Evolutionary conservation across 2,113 vertebrate genomes (phyloP).

Genomic region (Ancistrus triradiatus): DNA sequence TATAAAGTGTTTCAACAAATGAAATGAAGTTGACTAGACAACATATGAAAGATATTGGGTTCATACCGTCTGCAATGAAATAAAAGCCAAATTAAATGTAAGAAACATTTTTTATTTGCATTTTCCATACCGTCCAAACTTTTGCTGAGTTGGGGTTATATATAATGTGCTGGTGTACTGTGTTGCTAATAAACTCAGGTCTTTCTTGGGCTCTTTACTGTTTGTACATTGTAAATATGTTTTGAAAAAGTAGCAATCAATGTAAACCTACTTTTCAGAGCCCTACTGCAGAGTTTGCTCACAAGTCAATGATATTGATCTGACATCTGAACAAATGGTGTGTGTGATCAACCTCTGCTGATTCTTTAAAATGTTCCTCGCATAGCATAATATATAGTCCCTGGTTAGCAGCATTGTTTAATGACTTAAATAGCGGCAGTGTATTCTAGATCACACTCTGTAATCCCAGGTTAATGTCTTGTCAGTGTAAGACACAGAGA

Average conservation of each 20-base stretch:
- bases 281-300: constrained; percentile 3
- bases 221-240: not conserved
- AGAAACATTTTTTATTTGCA: too few species aligned
- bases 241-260: constrained; percentile 13
- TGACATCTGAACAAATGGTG: not conserved
- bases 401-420: not conserved
- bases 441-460: not conserved
- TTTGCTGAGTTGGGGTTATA: too few species aligned
- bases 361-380: constrained; percentile 3
- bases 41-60: too few species aligned
- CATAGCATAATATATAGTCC: not conserved
- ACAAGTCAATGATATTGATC: constrained; percentile 36
- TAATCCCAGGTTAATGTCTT: not conserved
- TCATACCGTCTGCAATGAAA: too few species aligned
- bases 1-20: too few species aligned
- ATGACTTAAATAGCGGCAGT: not conserved
- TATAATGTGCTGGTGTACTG: not conserved
- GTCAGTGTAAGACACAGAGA: not conserved
- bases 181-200: not conserved
- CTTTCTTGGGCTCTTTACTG: constrained; percentile 22
- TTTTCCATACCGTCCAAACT: too few species aligned
- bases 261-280: constrained; percentile 23
- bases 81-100: too few species aligned
- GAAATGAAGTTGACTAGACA: too few species aligned
- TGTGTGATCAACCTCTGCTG: constrained; percentile 8